phyloP scores from a whole-genome alignment of 2,888 invertebrate genomes.

The Pelosia muscerda region DNA sequence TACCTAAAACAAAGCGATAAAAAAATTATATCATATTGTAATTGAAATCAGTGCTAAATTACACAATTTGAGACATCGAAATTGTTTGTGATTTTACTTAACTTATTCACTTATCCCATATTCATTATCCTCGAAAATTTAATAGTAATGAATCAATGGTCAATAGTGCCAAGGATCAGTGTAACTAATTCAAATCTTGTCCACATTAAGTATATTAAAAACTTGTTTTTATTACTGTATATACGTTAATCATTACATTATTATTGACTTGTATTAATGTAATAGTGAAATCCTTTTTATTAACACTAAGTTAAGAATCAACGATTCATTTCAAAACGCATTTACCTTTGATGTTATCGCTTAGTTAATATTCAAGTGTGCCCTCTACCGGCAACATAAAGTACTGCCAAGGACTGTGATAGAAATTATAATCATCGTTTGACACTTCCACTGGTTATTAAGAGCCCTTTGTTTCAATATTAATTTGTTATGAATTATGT shows the following conservation, averaged over 20 bases:
- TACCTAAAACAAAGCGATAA: too few relatives aligned
- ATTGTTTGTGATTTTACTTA: too few relatives aligned
- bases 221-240: too few relatives aligned
- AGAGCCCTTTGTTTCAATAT: slow-evolving; percentile 60
- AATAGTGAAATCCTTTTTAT: slow-evolving; percentile 19
- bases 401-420: slow-evolving; percentile 74
- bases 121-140: too few relatives aligned
- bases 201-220: too few relatives aligned
- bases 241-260: background rate
- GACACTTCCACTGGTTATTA: slow-evolving; percentile 70
- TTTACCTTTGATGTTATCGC: slow-evolving; percentile 73
- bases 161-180: too few relatives aligned
- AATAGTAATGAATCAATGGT: too few relatives aligned
- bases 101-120: too few relatives aligned
- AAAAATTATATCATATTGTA: too few relatives aligned
- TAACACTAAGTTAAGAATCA: slow-evolving; percentile 17
- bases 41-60: too few relatives aligned
- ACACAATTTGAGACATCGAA: too few relatives aligned
- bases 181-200: too few relatives aligned
- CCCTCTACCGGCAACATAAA: slow-evolving; percentile 71
- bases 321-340: slow-evolving; percentile 55
- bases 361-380: slow-evolving; percentile 73
- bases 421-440: slow-evolving; percentile 78
- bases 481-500: slow-evolving; percentile 40
- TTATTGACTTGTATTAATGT: background rate